Evolutionary conservation across 2,888 invertebrate species (phyloP), one percentile per base, ranked within the genome.

Genomic region (Phorcus lineatus): DNA sequence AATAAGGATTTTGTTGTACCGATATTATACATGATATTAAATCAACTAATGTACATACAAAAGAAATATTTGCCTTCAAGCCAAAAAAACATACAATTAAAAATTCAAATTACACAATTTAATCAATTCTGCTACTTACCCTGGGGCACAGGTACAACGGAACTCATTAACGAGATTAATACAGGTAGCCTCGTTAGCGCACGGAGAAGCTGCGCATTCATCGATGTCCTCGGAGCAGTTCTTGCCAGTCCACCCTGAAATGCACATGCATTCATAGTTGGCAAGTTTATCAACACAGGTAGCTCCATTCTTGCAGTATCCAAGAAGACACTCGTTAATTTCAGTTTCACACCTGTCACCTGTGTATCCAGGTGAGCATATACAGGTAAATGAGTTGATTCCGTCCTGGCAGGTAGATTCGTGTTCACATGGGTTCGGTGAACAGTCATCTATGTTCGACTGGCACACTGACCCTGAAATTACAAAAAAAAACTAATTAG

Each of bases 101-200:
- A 47, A 47, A 47, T 47, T 47, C 47, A 47, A 47, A 47, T 11
- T 47, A 47, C 7, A 11, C 47, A 47, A 47, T 47, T 11, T 13
- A 47, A 47, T 47, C 1, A 47, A 1, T 47, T 47, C 11, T 36
- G 4, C 17, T 28, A 62, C 62, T 28, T 81, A 86, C 74, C 86
- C 86, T 40, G 82, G 77, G 13, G 36, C n/a, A 53, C 78, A 79
- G 19, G 36, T 36, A 74, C 79, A 79, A 1, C 57, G 55, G 82
- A 85, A 91, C 19, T 76, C 83, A 88, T 97, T 97, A 82, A 97
- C 97, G 90, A 97, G 97, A 94, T 99, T 95, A 80, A 96, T 96
- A 92, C 99, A 98, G 40, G 96, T 96, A 40, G 98, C 98, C 2
- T 97, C 97, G 92, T 98, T 97, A 93, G 96, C 95, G 89, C 98